Evolutionary conservation across 2,888 invertebrate species (phyloP), one percentile per base, ranked within the genome.

Genomic region (Macrophya alboannulata): DNA sequence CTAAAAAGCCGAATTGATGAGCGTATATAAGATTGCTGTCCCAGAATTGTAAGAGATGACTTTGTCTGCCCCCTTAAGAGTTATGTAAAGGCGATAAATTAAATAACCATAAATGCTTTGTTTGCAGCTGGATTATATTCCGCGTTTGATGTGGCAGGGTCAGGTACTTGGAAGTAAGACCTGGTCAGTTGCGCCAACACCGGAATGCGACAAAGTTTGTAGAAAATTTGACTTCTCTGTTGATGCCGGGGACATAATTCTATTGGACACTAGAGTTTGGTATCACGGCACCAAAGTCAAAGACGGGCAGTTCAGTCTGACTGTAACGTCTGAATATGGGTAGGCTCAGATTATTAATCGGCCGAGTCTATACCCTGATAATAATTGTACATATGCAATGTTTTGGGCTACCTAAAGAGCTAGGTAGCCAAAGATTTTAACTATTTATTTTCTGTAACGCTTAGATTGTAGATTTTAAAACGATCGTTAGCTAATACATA

Each of bases 141-240:
- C 97, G 89, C 95, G 98, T 86, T 95, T 98, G 48, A 98, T 98
- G 96, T 98, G 98, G 98, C 98, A 98, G 94, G 98, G 98, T 3
- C 98, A 98, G 94, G 95, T 98, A 21, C 95, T 95, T 89, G 98
- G 98, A 0, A 96, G 96, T 89, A 99, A 98, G 94, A 96, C 95
- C 15, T 99, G 98, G 98, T 94, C 95, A 31, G 94, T 98, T 55
- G 96, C 97, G 17, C 98, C 98, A 0, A 97, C 97, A 0, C 97
- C 98, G 0, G 98, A 98, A 94, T 98, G 98, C 94, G 97, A 98
- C 92, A 93, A 95, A 90, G 92, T 96, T 85, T 98, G 98, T 92
- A 94, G 95, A 86, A 94, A 95, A 71, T 95, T 98, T 90, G 95
- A 96, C 86, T 97, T 97, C 93, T 96, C 96, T 88, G 98, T 98